Base-by-base conservation (phyloP, 2,797 vertebrate genomes). In the Neostethus bicornis region DNA sequence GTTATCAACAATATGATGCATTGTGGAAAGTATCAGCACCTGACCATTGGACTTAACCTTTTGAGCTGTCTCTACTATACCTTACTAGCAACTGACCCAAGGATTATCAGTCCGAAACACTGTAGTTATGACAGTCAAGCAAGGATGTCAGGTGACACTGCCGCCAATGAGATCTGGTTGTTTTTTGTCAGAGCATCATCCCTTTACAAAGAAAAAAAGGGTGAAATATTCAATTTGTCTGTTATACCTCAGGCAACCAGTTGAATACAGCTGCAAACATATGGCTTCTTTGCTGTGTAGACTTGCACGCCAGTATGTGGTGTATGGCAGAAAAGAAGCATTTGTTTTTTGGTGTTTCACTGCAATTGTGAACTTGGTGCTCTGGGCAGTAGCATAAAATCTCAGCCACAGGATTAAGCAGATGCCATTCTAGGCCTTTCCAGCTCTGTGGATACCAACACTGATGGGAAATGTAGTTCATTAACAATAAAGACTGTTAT, bases 401-500 rank as follows among this genome's bases (percentile, higher is more conserved):
- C 84, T 89, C 85, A 90, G 87, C 86, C 84, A 83, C 79, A 70
- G 89, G 89, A 91, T 91, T 90, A 90, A 88, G 81, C 80, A 89
- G 86, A 89, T 89, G 85, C 88, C 87, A 90, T 91, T 90, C 85
- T 81, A 79, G 89, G 88, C 90, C 89, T 87, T 85, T 88, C 65
- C 80, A 86, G 83, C 83, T 90, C 85, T 89, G 54, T 79, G 86
- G 83, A 82, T 83, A 87, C 84, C 66, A 82, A 76, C 77, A 79
- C 71, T 67, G 76, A n/a, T 89, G 90, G 91, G 89, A 90, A 79
- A 80, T 92, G 89, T 91, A 91, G 90, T 92, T 91, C 84, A 87
- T 90, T 85, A 84, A 85, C 73, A 62, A 77, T 69, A 53, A 80
- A 77, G 78, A 83, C 76, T 85, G 80, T 81, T 86, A 84, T 73